Percentiles rank a stretch among this genome's conserved stretches.
These are phyloP conservation scores for Apodemia mormo DNA, from an alignment of 2,888 invertebrate genomes.

Conservation along the genomic window DNA sequence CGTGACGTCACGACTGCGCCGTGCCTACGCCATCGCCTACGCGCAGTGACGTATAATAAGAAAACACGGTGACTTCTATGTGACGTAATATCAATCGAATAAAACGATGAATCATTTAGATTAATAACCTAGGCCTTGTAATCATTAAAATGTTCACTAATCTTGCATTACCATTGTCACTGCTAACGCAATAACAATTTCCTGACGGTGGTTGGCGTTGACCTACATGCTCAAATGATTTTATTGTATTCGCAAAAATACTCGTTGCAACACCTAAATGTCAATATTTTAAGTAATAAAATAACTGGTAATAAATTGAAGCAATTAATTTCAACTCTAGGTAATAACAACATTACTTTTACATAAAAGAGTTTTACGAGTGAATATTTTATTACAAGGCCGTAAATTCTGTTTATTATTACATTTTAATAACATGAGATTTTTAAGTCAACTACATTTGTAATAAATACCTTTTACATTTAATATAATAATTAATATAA, in stretches of 20 bases:
- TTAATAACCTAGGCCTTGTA: constrained; percentile 40
- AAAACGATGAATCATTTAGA: constrained; percentile 42
- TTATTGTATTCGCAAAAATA: constrained; percentile 44
- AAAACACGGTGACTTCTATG: constrained; percentile 50
- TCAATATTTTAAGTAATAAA: constrained; percentile 15
- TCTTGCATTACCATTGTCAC: constrained; percentile 52
- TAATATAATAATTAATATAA: no score
- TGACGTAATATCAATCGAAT: constrained; percentile 61
- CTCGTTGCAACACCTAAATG: constrained; percentile 15
- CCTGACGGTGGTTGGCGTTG: constrained; percentile 51
- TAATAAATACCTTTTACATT: no score
- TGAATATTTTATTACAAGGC: background rate
- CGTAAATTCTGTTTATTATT: background rate
- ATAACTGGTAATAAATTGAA: constrained; percentile 7
- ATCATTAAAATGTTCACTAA: constrained; percentile 47
- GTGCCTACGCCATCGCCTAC: constrained; percentile 68
- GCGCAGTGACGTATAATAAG: constrained; percentile 61
- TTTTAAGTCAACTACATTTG: background rate
- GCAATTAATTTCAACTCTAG: constrained; percentile 7
- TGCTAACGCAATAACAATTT: constrained; percentile 52
- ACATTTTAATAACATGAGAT: background rate
- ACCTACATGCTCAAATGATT: constrained; percentile 55
- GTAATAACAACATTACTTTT: constrained; percentile 9
- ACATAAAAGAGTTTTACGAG: background rate
- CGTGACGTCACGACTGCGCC: constrained; percentile 72